Percentiles rank a stretch among this genome's conserved stretches.
These are phyloP conservation scores for Microtus pennsylvanicus DNA, from an alignment of 2,113 vertebrate genomes.

Conservation along the genomic window DNA sequence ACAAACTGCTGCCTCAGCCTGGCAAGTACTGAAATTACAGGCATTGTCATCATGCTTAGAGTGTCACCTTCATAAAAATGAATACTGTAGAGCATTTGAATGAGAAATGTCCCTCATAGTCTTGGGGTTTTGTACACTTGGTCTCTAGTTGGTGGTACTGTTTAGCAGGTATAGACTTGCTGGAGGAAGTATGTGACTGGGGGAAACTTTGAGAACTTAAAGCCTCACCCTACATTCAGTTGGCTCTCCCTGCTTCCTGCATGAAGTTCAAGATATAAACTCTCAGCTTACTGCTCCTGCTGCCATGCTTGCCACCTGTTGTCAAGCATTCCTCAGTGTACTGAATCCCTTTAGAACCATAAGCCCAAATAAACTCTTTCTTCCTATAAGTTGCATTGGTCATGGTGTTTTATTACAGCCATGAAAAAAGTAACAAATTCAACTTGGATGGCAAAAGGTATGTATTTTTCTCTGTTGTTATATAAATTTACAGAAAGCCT, in stretches of 20 bases:
- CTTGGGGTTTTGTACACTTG: neutral
- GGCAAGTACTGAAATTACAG: neutral
- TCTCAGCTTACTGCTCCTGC: neutral
- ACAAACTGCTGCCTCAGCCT: neutral
- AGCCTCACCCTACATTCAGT: neutral
- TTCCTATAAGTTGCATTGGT: neutral
- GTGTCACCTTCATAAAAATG: constrained; percentile 8
- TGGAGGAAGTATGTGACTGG: neutral
- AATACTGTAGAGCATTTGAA: neutral
- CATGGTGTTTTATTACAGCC: neutral
- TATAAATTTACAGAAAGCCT: constrained; percentile 42
- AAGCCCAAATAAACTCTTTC: neutral
- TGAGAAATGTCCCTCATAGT: neutral
- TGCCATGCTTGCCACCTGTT: neutral
- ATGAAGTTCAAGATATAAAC: neutral
- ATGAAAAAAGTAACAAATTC: neutral
- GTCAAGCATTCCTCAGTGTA: neutral
- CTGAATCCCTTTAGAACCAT: neutral
- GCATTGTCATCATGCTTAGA: neutral
- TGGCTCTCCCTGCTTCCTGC: neutral
- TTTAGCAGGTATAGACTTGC: neutral
- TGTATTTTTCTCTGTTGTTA: constrained; percentile 57
- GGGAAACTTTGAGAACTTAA: neutral
- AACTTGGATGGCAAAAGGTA: neutral
- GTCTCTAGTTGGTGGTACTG: neutral